phyloP scores from a whole-genome alignment of 2,888 invertebrate species.

The Oscheius sp. region DNA sequence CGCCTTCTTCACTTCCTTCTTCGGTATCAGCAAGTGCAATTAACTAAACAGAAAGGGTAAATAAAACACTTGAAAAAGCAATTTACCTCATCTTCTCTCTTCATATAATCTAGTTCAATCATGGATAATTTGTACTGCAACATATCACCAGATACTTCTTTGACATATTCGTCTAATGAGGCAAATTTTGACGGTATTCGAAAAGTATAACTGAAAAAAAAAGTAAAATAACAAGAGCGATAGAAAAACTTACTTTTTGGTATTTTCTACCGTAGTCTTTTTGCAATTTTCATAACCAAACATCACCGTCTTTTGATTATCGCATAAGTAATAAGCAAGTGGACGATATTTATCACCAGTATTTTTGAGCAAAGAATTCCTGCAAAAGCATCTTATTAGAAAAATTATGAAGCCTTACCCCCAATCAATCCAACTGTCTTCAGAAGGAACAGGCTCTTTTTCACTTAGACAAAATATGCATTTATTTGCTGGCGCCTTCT shows the following conservation, averaged over 20 bases:
- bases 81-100: constrained; percentile 26
- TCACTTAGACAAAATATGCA: constrained; percentile 39
- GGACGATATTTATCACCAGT: constrained; percentile 32
- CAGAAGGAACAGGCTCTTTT: constrained; percentile 12
- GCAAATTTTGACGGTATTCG: constrained; percentile 34
- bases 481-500: constrained; percentile 34
- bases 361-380: constrained; percentile 19
- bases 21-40: not conserved
- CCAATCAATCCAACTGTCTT: constrained; percentile 51
- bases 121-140: constrained; percentile 47
- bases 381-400: not conserved
- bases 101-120: constrained; percentile 45
- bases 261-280: constrained; percentile 6
- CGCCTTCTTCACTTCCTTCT: constrained; percentile 30
- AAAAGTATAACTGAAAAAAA: constrained; percentile 39
- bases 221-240: constrained; percentile 19
- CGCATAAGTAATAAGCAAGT: constrained; percentile 39
- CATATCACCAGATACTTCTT: constrained; percentile 42
- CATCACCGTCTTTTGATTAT: constrained; percentile 38
- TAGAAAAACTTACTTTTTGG: constrained; percentile 34
- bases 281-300: constrained; percentile 32
- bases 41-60: not conserved
- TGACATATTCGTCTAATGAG: constrained; percentile 39
- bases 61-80: not conserved
- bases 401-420: constrained; percentile 18